Conservation (phyloP, 2,888 invertebrate species). For the Neocrepidodera transversa region DNA sequence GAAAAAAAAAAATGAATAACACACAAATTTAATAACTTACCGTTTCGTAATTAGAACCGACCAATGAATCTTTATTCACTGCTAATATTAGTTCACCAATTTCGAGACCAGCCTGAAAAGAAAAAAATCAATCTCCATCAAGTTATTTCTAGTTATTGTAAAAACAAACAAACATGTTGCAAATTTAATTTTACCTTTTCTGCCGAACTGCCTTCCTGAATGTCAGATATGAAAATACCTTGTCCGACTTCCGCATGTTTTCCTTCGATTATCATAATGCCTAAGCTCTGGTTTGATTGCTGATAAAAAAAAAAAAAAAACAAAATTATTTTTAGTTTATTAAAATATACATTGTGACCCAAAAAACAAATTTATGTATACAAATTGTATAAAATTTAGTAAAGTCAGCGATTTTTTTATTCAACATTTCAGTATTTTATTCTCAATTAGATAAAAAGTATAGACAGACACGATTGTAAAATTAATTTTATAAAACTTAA, state of each 20-base stretch:
- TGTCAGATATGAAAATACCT: constrained; percentile 92
- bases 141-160: too few species aligned
- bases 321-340: too few species aligned
- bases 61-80: constrained; percentile 90
- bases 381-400: too few species aligned
- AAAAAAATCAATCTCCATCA: constrained; percentile 28
- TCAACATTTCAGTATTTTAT: too few species aligned
- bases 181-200: constrained; percentile 71
- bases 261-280: constrained; percentile 95
- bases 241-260: constrained; percentile 90
- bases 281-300: constrained; percentile 81
- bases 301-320: constrained; percentile 46
- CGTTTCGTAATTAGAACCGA: constrained; percentile 86
- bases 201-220: constrained; percentile 89
- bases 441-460: too few species aligned
- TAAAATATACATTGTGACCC: too few species aligned
- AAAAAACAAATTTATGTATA: too few species aligned
- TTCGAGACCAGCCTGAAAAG: constrained; percentile 82
- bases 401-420: too few species aligned
- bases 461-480: too few species aligned
- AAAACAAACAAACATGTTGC: too few species aligned
- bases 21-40: constrained; percentile 63
- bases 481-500: too few species aligned
- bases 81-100: constrained; percentile 98
- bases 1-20: not conserved